Percentiles rank a stretch among this genome's conserved stretches.
Evolutionary conservation across 37 sponge, comb jelly and placozoan species (phyloP).

Genomic region (Theonella swinhoei): DNA sequence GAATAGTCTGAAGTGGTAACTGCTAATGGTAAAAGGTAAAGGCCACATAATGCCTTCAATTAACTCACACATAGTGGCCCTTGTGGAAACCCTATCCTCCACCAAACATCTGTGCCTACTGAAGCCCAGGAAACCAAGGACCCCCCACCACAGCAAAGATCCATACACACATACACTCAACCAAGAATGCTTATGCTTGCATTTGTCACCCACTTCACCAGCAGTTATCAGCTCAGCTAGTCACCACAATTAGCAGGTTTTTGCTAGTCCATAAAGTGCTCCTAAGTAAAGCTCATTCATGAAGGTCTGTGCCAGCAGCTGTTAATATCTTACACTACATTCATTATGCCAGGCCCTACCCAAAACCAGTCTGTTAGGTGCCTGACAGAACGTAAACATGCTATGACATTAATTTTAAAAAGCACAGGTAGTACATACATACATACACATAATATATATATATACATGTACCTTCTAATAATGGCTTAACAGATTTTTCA

Average conservation of each 20-base stretch:
- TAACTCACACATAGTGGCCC: not conserved
- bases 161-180: not conserved
- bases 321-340: not conserved
- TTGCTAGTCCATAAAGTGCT: not conserved
- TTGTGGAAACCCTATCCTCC: not conserved
- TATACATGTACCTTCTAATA: no score
- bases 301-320: not conserved
- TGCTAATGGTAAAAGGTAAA: no score
- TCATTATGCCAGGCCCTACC: not conserved
- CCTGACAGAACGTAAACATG: not conserved
- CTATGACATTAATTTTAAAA: no score
- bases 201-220: not conserved
- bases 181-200: not conserved
- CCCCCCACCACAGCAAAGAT: not conserved
- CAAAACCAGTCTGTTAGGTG: not conserved
- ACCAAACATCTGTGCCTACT: no score
- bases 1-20: not conserved
- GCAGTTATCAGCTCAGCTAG: not conserved
- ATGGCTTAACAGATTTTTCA: not conserved
- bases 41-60: not conserved
- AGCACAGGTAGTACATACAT: no score
- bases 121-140: no score
- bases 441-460: no score
- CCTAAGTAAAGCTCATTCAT: not conserved
- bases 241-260: not conserved